A percentile compares a stretch with the other conserved stretches of the same genome.
Conservation (phyloP, 1,140 invertebrate species). For the Hetaerina americana region DNA sequence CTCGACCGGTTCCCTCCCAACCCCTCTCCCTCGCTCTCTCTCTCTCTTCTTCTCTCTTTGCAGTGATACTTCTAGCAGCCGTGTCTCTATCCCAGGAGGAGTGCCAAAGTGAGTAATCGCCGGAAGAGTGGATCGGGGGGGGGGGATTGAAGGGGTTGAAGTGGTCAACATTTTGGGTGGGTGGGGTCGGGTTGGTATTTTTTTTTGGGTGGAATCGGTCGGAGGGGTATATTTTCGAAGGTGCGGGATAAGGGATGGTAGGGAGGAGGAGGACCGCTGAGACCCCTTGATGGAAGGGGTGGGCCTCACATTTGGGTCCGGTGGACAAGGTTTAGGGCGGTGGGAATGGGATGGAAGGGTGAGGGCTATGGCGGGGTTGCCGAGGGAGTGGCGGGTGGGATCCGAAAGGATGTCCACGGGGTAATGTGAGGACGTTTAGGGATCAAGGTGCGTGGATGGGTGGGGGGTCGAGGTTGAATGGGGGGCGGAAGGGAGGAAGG, state of each 20-base stretch:
- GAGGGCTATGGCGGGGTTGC: too few species aligned
- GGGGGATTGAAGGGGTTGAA: neutral
- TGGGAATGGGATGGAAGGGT: too few species aligned
- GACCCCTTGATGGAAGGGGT: neutral
- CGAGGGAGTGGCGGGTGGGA: too few species aligned
- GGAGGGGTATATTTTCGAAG: neutral
- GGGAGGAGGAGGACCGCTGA: neutral
- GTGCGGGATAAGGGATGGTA: neutral
- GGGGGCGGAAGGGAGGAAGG: too few species aligned
- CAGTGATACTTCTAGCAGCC: constrained; percentile 34
- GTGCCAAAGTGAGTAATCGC: constrained; percentile 36
- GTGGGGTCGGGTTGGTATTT: neutral
- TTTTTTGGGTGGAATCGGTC: too few species aligned
- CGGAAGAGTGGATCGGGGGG: neutral
- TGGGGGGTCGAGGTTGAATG: too few species aligned
- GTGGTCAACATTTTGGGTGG: neutral
- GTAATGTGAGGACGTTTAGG: too few species aligned
- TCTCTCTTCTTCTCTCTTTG: constrained; percentile 69
- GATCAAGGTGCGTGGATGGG: too few species aligned
- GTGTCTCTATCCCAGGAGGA: constrained; percentile 32
- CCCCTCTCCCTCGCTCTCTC: constrained; percentile 69
- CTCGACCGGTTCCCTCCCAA: constrained; percentile 65
- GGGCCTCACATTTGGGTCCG: too few species aligned
- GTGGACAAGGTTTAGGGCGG: too few species aligned
- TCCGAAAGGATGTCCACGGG: too few species aligned